These are phyloP conservation scores for Nycticryphes semicollaris DNA, from an alignment of 2,113 vertebrate species.

Conservation along the genomic window DNA sequence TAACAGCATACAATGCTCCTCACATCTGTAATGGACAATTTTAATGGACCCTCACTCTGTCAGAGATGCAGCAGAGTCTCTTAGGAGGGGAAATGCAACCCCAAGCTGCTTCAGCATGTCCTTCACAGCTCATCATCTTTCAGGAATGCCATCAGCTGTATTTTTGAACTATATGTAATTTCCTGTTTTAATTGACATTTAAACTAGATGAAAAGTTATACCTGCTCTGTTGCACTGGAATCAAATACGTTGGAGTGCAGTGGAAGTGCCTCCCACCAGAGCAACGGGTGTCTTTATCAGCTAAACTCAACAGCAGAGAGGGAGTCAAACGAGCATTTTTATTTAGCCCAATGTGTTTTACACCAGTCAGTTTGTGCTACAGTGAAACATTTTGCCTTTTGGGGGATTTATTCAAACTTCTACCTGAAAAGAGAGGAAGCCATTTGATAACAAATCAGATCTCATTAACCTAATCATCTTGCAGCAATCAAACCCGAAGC, in stretches of 20 bases:
- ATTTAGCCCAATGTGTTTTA: background rate
- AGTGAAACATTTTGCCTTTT: background rate
- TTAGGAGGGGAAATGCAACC: background rate
- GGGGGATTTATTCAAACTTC: background rate
- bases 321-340: background rate
- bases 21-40: background rate
- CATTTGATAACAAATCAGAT: background rate
- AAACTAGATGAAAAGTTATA: constrained; percentile 79
- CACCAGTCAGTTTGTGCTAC: background rate
- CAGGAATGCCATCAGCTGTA: constrained; percentile 63
- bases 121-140: constrained; percentile 70
- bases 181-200: constrained; percentile 73
- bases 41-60: background rate
- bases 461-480: background rate
- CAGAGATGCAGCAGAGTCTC: background rate
- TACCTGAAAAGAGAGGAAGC: background rate
- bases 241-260: constrained; percentile 54
- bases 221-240: constrained; percentile 63
- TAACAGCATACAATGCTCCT: background rate
- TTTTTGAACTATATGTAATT: constrained; percentile 67
- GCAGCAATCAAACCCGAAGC: background rate
- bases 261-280: constrained; percentile 52
- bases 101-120: background rate
- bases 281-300: background rate
- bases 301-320: background rate